These are phyloP conservation scores for Mus minutoides DNA, from an alignment of 2,797 vertebrate species.

Conservation along the genomic window DNA sequence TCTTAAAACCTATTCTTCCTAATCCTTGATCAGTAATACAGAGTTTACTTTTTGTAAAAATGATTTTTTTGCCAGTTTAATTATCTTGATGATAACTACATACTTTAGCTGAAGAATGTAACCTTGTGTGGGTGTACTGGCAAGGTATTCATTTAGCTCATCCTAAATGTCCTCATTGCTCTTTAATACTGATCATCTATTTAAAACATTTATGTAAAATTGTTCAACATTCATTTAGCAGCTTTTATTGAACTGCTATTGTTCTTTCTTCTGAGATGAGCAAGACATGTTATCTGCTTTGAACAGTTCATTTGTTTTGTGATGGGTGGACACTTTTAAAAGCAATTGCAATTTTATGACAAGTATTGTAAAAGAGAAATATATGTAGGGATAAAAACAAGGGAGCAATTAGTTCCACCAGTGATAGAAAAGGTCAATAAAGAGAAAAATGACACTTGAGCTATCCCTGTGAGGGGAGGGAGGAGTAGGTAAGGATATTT, in stretches of 20 bases:
- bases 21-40: background rate
- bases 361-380: constrained; percentile 42
- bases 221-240: background rate
- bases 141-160: background rate
- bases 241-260: constrained; percentile 46
- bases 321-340: constrained; percentile 19
- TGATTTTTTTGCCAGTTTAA: constrained; percentile 30
- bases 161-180: background rate
- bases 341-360: constrained; percentile 44
- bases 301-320: constrained; percentile 40
- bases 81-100: background rate
- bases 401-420: constrained; percentile 30
- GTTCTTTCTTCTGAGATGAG: constrained; percentile 41
- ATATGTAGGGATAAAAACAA: constrained; percentile 2
- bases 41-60: constrained; percentile 23
- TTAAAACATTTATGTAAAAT: constrained; percentile 39
- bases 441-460: constrained; percentile 18
- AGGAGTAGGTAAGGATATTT: background rate
- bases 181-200: constrained; percentile 41
- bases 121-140: background rate
- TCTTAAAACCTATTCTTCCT: background rate
- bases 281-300: constrained; percentile 55
- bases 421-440: background rate
- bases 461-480: background rate
- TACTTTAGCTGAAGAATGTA: constrained; percentile 33